Evolutionary conservation across 2,797 vertebrate genomes (phyloP), one percentile per base, ranked within the genome.

Genomic region (Anableps anableps): DNA sequence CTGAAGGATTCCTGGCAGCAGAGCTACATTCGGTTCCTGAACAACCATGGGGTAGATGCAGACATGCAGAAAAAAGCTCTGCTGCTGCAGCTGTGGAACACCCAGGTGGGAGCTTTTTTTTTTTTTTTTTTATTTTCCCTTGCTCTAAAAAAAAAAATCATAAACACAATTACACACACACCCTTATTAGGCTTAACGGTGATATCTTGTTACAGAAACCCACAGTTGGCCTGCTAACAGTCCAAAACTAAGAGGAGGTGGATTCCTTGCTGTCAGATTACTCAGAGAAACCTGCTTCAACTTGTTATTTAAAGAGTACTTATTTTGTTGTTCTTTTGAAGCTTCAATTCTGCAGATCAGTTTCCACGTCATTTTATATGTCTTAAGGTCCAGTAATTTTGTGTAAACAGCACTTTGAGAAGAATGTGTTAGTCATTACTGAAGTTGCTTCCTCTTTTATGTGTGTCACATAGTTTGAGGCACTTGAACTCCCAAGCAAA

Each of bases 11-110:
- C 91, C 38, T 98, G 97, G 97, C 93, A 97, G 77, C 90, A 93
- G 83, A 95, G 88, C 38, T 98, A 97, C 89, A 77, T 88, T 51
- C 58, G 64, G 45, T 95, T 94, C 66, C 92, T 95, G n/a, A 78
- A 92, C 34, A 55, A 89, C 7, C 80, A 92, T 29, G 96, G 95
- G 0, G 85, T 94, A 0, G 93, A 95, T 7, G 83, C 78, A 43
- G 94, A 96, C 58, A 96, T 96, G 93, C 94, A 95, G 85, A 93
- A 85, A 0, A 95, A 93, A 86, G 96, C 96, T 1, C 81, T 96
- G 87, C 88, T 97, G 66, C 80, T 98, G 70, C 97, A 97, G 86
- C 96, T 98, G 23, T 98, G 97, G 97, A 95, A 95, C 83, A 95
- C 96, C 48, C 96, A 96, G 96, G 97, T 97, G 80, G 90, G 92